These are phyloP conservation scores for Formica exsecta DNA, from an alignment of 1,140 invertebrate genomes.

Conservation along the genomic window DNA sequence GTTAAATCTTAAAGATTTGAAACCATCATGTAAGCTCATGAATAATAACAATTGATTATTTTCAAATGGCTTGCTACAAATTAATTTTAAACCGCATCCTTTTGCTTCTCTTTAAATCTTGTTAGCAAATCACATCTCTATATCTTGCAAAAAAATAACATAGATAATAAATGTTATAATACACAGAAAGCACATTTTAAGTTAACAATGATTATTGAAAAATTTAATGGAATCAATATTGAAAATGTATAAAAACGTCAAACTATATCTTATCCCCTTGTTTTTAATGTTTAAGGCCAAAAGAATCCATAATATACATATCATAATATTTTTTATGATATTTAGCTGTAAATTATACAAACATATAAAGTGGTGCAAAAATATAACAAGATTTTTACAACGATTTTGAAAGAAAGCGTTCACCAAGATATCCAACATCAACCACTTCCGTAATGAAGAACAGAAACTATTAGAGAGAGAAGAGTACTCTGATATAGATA, in stretches of 20 bases:
- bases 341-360: neutral
- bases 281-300: neutral
- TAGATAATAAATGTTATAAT: neutral
- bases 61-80: neutral
- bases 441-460: slow-evolving; percentile 7
- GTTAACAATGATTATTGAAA: neutral
- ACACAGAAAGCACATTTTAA: neutral
- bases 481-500: slow-evolving; percentile 9
- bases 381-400: neutral
- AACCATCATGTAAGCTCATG: neutral
- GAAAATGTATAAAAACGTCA: neutral
- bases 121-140: neutral
- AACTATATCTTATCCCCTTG: neutral
- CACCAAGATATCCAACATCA: slow-evolving; percentile 1
- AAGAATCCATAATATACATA: neutral
- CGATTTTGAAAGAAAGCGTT: neutral
- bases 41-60: neutral
- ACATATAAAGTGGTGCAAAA: neutral
- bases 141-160: neutral
- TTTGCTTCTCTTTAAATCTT: neutral
- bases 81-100: neutral
- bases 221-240: neutral
- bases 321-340: neutral
- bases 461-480: neutral
- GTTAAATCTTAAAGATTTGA: neutral